Evolutionary conservation across 2,888 invertebrate species (phyloP), one percentile per base, ranked within the genome.

Genomic region (Microplitis deprimator): DNA sequence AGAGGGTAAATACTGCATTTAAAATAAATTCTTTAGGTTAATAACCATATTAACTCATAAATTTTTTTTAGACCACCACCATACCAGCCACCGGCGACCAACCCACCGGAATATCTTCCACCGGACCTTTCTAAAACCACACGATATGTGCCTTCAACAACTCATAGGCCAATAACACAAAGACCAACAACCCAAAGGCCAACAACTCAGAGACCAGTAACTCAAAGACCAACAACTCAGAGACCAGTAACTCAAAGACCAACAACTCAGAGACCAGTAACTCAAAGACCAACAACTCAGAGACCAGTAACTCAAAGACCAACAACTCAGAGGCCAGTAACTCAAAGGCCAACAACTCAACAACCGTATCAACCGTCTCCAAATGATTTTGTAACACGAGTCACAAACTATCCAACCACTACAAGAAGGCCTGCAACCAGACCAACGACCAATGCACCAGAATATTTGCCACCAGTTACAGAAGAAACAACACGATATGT

Each of bases 61-160:
- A 76, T 39, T n/a, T 16, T 59, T 13, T 50, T 39, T 10, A 10
- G 29, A 16, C 76, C 68, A 20, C 75, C 76, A 13, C n/a, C 29
- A n/a, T 69, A 60, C 10, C 77, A 70, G 17, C 75, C 8, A 65
- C 20, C 75, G 41, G 75, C 78, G 50, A 77, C 76, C 10, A 77
- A 65, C 50, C 71, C 80, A 16, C 77, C 80, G 0, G 67, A 71
- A 17, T 71, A 67, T 67, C 79, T 71, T 61, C 76, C 78, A 40
- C 73, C 80, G 10, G 69, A 38, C 8, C 50, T 65, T 8, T n/a
- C 73, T 10, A 73, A 17, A 41, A 65, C 65, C 7, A n/a, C n/a
- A 16, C 77, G 40, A 8, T 71, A 68, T 65, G 20, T 17, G 4
- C 29, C 62, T n/a, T 68, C 73, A 6, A 72, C 65, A 2, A 61